Base-by-base conservation (phyloP, 2,888 invertebrate genomes). In the Pelosia muscerda region DNA sequence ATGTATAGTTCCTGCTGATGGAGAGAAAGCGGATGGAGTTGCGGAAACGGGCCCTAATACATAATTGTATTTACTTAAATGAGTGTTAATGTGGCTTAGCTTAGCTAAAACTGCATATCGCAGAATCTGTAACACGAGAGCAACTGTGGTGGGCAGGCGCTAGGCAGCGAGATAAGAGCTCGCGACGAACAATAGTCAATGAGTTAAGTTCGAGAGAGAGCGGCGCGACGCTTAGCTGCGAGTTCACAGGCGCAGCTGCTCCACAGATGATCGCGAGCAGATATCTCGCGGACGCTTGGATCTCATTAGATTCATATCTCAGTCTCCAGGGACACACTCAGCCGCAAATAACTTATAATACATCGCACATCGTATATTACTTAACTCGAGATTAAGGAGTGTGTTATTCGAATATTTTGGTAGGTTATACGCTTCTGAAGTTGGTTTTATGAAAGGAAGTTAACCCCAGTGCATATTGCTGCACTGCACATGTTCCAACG, bases 231-330 rank as follows among this genome's bases (percentile, higher is more conserved):
- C 13, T 9, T 23, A 38, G 38, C 38, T 3, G 34, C 34, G 6
- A 42, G 49, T 65, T 65, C 65, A 34, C 65, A 59, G 19, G 23
- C 25, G 25, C 59, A 65, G 65, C 58, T 65, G 65, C 31, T 53
- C n/a, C 31, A 23, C 58, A 54, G 57, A 65, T 59, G 65, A 59
- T 25, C 49, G 49, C 23, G 49, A 58, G 38, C 4, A 31, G 49
- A 65, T 65, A 58, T 59, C 56, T 42, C 19, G 10, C 63, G 63
- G 53, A 54, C 23, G n/a, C 54, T 22, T 19, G 64, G 42, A 57
- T 64, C 57, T 57, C 38, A 28, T 57, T 26, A 42, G 64, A 64
- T 64, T 26, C 64, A 26, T 57, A 57, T 57, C 64, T 57, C 57
- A 49, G 10, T 38, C 15, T 11, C 38, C 56, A 25, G 38, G 38